phyloP scores from a whole-genome alignment of 2,888 invertebrate genomes.

The Nomada lathburiana region DNA sequence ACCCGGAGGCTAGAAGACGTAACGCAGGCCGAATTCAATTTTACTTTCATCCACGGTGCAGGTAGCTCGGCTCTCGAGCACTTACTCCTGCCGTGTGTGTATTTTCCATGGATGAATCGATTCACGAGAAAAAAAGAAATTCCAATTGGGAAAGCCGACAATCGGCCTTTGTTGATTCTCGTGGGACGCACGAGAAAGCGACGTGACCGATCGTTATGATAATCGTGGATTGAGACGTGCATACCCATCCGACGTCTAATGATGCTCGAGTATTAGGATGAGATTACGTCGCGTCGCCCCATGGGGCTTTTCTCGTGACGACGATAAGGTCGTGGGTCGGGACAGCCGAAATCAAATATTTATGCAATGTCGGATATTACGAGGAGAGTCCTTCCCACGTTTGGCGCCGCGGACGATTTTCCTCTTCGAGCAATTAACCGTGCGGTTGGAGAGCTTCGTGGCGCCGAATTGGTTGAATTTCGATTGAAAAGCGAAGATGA shows the following conservation, averaged over 20 bases:
- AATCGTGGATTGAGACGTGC: neutral
- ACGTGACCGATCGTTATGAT: neutral
- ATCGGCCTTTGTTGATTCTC: conserved; percentile 37
- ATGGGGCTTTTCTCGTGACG: no score
- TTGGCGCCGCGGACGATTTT: no score
- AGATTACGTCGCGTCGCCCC: neutral
- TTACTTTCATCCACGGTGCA: conserved; percentile 73
- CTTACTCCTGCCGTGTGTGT: neutral
- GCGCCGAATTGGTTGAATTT: neutral
- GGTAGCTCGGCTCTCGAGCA: conserved; percentile 5
- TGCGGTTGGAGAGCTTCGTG: no score
- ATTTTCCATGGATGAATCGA: conserved; percentile 12
- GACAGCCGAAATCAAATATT: no score
- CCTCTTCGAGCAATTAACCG: no score
- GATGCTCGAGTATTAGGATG: conserved; percentile 3
- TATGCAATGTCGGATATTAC: neutral
- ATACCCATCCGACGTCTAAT: neutral
- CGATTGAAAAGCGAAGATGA: neutral
- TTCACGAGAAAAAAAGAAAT: conserved; percentile 2
- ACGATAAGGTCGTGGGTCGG: no score
- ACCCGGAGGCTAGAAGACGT: conserved; percentile 69
- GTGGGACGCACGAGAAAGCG: neutral
- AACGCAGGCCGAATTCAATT: conserved; percentile 75
- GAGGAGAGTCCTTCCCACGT: no score
- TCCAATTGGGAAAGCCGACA: conserved; percentile 28